These are phyloP conservation scores for Gymnothorax javanicus DNA, from an alignment of 2,797 vertebrate species.

Conservation along the genomic window DNA sequence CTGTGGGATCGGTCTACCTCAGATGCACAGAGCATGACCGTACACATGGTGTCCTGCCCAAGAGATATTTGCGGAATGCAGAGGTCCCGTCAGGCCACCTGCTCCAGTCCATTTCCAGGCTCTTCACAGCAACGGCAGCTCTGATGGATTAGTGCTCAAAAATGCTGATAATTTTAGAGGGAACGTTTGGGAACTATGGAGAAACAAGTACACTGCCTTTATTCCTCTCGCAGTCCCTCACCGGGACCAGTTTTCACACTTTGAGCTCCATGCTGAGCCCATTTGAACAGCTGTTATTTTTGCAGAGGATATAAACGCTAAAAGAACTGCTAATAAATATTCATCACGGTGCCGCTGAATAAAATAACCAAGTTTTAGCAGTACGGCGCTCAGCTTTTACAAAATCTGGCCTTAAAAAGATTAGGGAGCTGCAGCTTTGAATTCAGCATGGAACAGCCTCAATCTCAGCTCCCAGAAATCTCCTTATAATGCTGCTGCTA, in stretches of 20 bases:
- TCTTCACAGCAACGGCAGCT: background rate
- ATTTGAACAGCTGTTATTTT: background rate
- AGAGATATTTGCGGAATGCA: conserved; percentile 37
- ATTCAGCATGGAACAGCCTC: background rate
- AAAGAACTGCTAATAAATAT: background rate
- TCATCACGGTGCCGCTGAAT: background rate
- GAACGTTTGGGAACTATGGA: background rate
- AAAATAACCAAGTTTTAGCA: background rate
- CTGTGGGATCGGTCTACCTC: background rate
- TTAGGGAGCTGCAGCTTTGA: background rate
- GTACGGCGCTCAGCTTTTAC: background rate
- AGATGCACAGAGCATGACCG: background rate
- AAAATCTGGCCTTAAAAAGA: background rate
- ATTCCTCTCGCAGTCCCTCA: background rate
- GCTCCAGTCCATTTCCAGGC: background rate
- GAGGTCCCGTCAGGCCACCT: conserved; percentile 8
- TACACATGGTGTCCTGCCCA: conserved; percentile 16
- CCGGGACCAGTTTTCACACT: background rate
- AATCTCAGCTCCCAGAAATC: too few species aligned
- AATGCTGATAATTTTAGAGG: background rate
- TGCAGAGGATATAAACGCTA: background rate
- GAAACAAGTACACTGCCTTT: background rate
- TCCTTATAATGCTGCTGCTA: background rate
- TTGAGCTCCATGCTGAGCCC: background rate
- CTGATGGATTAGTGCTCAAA: background rate